phyloP scores from a whole-genome alignment of 2,888 invertebrate species.

The Noctua comes region DNA sequence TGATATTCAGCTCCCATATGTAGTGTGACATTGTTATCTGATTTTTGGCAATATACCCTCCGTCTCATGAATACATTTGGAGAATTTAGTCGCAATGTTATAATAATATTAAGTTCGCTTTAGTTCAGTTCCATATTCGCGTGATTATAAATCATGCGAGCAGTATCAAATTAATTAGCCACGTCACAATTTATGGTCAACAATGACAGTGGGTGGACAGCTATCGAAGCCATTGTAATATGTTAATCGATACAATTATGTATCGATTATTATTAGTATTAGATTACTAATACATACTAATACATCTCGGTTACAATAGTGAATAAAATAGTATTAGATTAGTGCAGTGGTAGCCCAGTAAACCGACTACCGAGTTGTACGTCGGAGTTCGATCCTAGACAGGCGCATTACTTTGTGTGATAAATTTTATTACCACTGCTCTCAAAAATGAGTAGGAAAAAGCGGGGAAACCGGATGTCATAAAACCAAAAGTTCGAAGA shows the following conservation, averaged over 20 bases:
- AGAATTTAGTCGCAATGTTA: background rate
- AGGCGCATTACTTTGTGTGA: background rate
- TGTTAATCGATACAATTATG: conserved; percentile 42
- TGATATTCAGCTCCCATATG: background rate
- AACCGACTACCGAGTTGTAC: background rate
- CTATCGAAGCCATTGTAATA: conserved; percentile 22
- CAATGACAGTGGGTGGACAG: conserved; percentile 38
- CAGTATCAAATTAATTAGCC: conserved; percentile 28
- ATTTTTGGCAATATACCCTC: background rate
- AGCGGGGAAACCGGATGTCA: background rate
- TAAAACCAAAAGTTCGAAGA: background rate
- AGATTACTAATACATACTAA: conserved; percentile 6
- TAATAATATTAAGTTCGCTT: background rate
- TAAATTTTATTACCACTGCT: background rate
- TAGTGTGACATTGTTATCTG: background rate
- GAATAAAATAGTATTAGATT: background rate
- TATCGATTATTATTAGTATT: background rate
- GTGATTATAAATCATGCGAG: conserved; percentile 21
- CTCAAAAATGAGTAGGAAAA: background rate
- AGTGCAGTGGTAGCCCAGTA: background rate
- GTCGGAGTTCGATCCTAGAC: background rate
- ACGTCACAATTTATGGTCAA: conserved; percentile 16
- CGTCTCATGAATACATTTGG: background rate
- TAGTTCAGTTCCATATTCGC: background rate
- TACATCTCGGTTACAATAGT: conserved; percentile 22